Evolutionary conservation across 2,797 vertebrate species (phyloP), one percentile per base, ranked within the genome.

Genomic region (Acanthopagrus latus): DNA sequence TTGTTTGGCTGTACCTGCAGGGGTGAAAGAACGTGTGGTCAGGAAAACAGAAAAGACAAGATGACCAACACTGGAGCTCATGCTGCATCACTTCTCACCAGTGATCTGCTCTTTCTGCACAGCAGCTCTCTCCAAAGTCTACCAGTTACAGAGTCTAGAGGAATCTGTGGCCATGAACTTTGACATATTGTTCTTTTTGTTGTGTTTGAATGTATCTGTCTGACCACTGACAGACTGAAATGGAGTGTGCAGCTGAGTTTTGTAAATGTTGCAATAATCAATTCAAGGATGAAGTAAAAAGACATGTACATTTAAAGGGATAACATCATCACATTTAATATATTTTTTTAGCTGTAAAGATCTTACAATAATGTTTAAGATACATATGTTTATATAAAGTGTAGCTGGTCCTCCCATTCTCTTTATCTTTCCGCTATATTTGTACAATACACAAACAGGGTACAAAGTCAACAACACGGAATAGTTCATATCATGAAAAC

Each of bases 1-100:
- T 97, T 97, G 93, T 96, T 97, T 60, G 95, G 94, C 44, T 97
- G 97, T 63, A 98, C 96, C 98, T 99, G 88, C 46, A 44, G 23
- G 78, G 78, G 54, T 76, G 46, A 78, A 41, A 33, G 1, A 76
- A 20, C 23, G 43, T 2, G 56, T 27, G 58, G 38, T 67, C 47
- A 79, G 21, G 25, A n/a, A 10, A 14, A 67, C 4, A 43, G 16
- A 25, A 38, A 13, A 62, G 41, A 55, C 17, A 9, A 50, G 18
- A 51, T 9, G 1, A 14, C 16, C 13, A 65, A 52, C 29, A 74
- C n/a, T 6, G 12, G 1, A 7, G 11, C 3, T 59, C 47, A 23
- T 16, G 0, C 1, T 67, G 20, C 3, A 33, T 51, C 1, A 8
- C 6, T 48, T 48, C 47, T 54, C 23, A 46, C 11, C 23, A 64